phyloP scores from a whole-genome alignment of 2,797 vertebrate genomes.

The Sebastes paucispinis region DNA sequence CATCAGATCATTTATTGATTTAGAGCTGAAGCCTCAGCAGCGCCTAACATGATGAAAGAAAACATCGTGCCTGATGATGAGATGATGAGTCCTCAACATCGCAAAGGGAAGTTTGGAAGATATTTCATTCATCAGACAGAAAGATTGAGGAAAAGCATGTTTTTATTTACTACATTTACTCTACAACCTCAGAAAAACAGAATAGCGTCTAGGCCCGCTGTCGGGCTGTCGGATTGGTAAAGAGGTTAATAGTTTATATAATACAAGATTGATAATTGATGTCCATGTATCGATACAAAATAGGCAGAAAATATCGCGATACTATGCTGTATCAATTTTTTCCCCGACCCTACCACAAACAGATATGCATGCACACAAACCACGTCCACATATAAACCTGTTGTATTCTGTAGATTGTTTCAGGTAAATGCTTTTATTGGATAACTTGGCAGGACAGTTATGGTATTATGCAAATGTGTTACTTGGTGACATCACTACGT shows the following conservation, averaged over 20 bases:
- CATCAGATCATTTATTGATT: slow-evolving; percentile 26
- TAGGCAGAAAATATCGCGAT: too few species aligned
- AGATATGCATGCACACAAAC: background rate
- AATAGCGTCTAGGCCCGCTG: too few species aligned
- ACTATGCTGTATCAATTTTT: too few species aligned
- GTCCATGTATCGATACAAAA: too few species aligned
- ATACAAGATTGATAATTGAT: too few species aligned
- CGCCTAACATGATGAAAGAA: slow-evolving; percentile 2
- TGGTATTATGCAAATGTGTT: background rate
- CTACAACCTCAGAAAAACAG: too few species aligned
- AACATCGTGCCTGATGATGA: background rate
- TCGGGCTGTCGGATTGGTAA: too few species aligned
- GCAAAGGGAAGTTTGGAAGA: background rate
- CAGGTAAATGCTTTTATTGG: background rate
- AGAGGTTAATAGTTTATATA: too few species aligned
- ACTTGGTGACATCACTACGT: background rate
- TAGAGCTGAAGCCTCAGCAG: slow-evolving; percentile 24
- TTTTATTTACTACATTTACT: background rate
- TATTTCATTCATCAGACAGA: background rate
- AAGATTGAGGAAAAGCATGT: background rate
- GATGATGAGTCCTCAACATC: background rate
- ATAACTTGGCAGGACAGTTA: background rate
- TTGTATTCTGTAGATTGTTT: background rate
- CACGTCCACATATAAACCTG: background rate
- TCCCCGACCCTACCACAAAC: background rate